Conservation (phyloP, 2,888 invertebrate species). For the Perithous albicinctus region DNA sequence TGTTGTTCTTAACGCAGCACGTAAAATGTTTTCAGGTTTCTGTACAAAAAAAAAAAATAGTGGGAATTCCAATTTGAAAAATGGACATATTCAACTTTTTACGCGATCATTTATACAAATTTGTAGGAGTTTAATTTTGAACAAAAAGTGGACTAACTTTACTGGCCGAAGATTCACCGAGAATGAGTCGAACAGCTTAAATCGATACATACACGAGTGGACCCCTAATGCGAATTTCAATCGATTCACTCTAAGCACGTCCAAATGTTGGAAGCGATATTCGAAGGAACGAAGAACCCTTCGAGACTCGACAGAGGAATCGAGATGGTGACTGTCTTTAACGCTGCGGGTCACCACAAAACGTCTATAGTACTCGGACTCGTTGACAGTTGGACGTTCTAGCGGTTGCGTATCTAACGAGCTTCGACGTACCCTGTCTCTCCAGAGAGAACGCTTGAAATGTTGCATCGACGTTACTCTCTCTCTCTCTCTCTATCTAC, state of each 20-base stretch:
- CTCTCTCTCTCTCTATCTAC: too few relatives aligned
- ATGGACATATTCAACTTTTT: too few relatives aligned
- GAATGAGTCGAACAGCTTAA: background rate
- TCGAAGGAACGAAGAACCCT: background rate
- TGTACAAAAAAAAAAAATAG: too few relatives aligned
- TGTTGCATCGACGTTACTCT: constrained; percentile 23
- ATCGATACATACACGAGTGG: background rate
- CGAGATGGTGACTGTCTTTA: background rate
- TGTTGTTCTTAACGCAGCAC: too few relatives aligned
- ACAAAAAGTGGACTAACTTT: background rate
- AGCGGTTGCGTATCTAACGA: constrained; percentile 38
- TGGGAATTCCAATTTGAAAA: too few relatives aligned
- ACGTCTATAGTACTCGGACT: background rate
- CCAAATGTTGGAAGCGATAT: background rate
- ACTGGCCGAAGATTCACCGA: background rate
- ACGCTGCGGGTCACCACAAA: constrained; percentile 29
- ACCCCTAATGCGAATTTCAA: background rate
- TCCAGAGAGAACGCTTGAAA: background rate
- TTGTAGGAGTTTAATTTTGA: background rate
- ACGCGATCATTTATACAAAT: too few relatives aligned
- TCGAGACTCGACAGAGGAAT: background rate
- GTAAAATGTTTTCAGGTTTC: too few relatives aligned
- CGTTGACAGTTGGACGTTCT: background rate
- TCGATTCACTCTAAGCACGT: background rate
- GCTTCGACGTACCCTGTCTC: constrained; percentile 16